A percentile compares a stretch with the other conserved stretches of the same genome.
These are phyloP conservation scores for Chrysopa pallens DNA, from an alignment of 1,140 invertebrate genomes.

Conservation along the genomic window DNA sequence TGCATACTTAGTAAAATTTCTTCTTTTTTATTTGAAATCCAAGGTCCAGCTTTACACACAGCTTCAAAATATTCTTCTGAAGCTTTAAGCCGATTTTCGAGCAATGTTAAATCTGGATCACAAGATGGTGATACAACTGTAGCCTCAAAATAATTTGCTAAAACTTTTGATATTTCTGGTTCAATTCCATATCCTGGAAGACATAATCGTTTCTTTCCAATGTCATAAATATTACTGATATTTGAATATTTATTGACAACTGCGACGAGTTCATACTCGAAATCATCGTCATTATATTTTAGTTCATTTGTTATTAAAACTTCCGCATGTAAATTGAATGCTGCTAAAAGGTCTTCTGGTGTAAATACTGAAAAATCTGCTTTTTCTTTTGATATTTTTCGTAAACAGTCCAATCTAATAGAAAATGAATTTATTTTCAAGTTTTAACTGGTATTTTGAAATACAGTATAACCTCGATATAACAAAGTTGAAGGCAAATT, in stretches of 20 bases:
- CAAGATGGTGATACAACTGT: slow-evolving; percentile 45
- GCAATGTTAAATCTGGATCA: slow-evolving; percentile 37
- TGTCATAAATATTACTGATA: slow-evolving; percentile 34
- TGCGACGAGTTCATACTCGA: slow-evolving; percentile 48
- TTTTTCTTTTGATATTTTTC: slow-evolving; percentile 44
- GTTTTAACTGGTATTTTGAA: background rate
- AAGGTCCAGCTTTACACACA: slow-evolving; percentile 65
- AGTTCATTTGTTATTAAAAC: slow-evolving; percentile 52
- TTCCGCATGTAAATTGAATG: slow-evolving; percentile 41
- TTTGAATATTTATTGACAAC: slow-evolving; percentile 39
- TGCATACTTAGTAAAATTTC: slow-evolving; percentile 50
- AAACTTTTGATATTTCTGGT: slow-evolving; percentile 43
- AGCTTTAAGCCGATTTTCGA: slow-evolving; percentile 51
- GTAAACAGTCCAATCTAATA: slow-evolving; percentile 53
- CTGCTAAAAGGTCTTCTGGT: slow-evolving; percentile 61
- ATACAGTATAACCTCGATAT: no score
- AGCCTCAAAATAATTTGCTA: slow-evolving; percentile 53
- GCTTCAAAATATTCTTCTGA: slow-evolving; percentile 48
- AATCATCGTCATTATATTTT: slow-evolving; percentile 29
- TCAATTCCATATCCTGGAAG: slow-evolving; percentile 50
- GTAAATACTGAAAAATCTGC: slow-evolving; percentile 70
- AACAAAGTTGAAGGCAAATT: no score
- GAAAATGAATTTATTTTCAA: background rate
- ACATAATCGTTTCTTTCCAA: slow-evolving; percentile 48
- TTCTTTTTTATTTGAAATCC: slow-evolving; percentile 44